Conservation (phyloP, 2,113 vertebrate genomes). For the Phycodurus eques region DNA sequence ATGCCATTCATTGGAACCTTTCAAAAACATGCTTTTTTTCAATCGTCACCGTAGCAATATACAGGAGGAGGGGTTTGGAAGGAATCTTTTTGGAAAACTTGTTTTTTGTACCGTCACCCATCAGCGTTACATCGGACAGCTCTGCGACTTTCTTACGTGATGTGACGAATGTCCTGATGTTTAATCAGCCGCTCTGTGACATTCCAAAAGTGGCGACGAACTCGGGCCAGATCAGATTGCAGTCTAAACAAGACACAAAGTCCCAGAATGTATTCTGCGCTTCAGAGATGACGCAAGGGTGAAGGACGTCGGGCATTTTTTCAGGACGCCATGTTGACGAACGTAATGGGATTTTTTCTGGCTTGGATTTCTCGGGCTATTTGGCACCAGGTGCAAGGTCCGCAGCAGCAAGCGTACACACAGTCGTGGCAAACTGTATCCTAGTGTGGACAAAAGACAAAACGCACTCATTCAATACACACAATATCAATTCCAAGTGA, state of each 20-base stretch:
- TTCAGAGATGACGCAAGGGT: not conserved
- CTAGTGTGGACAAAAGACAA: constrained; percentile 32
- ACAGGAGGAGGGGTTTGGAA: not conserved
- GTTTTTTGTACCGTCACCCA: not conserved
- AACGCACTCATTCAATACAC: not conserved
- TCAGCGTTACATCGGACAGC: not conserved
- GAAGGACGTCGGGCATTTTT: not conserved
- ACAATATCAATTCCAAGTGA: not conserved
- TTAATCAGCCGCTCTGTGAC: not conserved
- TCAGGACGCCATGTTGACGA: not conserved
- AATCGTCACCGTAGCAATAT: not conserved
- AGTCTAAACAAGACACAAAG: not conserved
- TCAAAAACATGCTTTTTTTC: not conserved
- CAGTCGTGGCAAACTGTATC: constrained; percentile 61
- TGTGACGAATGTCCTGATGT: not conserved
- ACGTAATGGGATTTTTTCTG: constrained; percentile 26
- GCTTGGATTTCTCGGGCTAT: constrained; percentile 65
- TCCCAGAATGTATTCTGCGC: not conserved
- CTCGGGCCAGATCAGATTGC: not conserved
- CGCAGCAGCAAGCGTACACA: constrained; percentile 51
- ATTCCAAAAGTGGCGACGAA: constrained; percentile 12
- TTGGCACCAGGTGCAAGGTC: constrained; percentile 69
- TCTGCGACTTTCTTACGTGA: not conserved
- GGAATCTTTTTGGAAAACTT: not conserved
- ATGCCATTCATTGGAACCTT: not conserved